Evolutionary conservation across 2,888 invertebrate genomes (phyloP).

Genomic region (Rhogogaster chlorosoma): DNA sequence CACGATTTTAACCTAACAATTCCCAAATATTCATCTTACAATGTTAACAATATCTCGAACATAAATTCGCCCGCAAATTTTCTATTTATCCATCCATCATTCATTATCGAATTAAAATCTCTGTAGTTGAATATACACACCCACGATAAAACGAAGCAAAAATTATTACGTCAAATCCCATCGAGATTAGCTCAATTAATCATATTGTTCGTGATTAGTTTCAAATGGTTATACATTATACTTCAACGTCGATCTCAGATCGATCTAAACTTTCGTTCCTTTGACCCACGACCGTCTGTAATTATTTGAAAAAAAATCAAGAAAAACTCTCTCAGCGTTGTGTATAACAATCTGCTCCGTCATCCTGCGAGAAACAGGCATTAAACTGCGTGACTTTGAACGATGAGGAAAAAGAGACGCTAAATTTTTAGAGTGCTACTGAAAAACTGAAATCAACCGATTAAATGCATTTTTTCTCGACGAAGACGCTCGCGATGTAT

Average conservation of each 20-base stretch:
- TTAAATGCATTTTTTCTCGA: neutral
- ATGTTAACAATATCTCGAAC: neutral
- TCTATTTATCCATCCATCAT: neutral
- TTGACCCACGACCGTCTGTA: neutral
- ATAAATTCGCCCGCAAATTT: neutral
- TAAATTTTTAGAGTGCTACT: neutral
- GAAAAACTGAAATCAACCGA: neutral
- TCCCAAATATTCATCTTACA: neutral
- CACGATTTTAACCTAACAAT: slow-evolving; percentile 1
- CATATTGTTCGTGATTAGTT: slow-evolving; percentile 22
- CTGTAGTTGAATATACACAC: neutral
- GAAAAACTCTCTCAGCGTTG: neutral
- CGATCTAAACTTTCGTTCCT: neutral
- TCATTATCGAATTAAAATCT: slow-evolving; percentile 6
- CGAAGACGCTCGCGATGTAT: neutral
- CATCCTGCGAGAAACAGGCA: neutral
- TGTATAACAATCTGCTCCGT: neutral
- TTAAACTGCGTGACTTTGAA: slow-evolving; percentile 18
- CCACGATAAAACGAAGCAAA: neutral
- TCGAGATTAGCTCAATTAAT: slow-evolving; percentile 22
- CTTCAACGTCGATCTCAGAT: slow-evolving; percentile 4
- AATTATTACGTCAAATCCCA: neutral
- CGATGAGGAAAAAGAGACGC: neutral
- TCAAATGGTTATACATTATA: neutral
- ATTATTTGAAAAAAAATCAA: neutral